Base-by-base conservation (phyloP, 2,113 vertebrate genomes). In the Gadus macrocephalus region DNA sequence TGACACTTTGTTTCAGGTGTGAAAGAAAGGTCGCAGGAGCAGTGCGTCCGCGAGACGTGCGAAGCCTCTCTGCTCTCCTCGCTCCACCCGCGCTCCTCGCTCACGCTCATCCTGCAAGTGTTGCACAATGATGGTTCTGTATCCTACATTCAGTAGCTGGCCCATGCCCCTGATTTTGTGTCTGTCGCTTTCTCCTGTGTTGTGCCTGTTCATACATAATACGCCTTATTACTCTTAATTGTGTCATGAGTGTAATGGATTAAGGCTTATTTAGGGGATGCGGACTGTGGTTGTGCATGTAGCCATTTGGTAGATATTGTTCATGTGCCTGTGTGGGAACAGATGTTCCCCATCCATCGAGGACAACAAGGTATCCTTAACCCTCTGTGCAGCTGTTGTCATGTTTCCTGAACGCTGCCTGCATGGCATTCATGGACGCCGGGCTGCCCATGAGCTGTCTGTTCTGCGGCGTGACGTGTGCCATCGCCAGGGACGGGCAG, bases 391-490 rank as follows among this genome's bases (percentile, higher is more conserved):
- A 97, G 96, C 89, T 97, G 9, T 79, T 96, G 42, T 88, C 96
- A 0, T 95, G 95, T 83, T 94, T 88, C 66, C 81, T 98, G 74
- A 98, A 97, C 0, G 91, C 94, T 0, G 86, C 95, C 68, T 97
- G 96, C 74, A 92, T 96, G 92, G 94, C 92, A 0, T 73, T 98
- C 22, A 93, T 98, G 91, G 96, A 98, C 0, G 93, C 95, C 0
- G 96, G 95, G 2, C 85, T 98, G 72, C 94, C 95, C 0, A 94
- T 96, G 87, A 72, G 78, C 3, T 76, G 91, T n/a, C 90, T 98
- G 35, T 98, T 98, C 87, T 97, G 95, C 0, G 94, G 95, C 0
- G 87, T 98, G 66, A 94, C 95, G 5, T 98, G 96, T 2, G 93
- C 93, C 67, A 90, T 98, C 31, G 78, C 89, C 55, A 3, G 83